phyloP scores from a whole-genome alignment of 2,113 vertebrate species.

The Dascyllus trimaculatus region DNA sequence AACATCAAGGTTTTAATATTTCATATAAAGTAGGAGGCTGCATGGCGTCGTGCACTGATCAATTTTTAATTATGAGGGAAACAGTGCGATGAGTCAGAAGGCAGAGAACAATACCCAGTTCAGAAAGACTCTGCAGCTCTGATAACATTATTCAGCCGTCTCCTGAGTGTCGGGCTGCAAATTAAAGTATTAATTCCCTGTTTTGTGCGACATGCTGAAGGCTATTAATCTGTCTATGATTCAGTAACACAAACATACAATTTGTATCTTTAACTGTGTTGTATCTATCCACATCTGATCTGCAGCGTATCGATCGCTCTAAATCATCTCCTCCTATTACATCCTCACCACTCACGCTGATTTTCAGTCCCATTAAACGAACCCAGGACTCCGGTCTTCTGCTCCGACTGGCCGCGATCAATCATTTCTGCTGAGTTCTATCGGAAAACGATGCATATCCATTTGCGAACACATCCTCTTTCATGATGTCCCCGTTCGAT shows the following conservation, averaged over 20 bases:
- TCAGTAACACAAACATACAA: not conserved
- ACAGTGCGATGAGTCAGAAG: not conserved
- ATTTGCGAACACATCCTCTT: constrained; percentile 26
- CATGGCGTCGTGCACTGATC: not conserved
- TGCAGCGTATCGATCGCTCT: not conserved
- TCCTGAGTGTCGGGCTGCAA: not conserved
- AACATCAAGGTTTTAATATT: constrained; percentile 1
- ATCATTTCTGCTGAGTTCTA: constrained; percentile 30
- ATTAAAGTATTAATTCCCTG: not conserved
- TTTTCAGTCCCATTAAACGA: constrained; percentile 22
- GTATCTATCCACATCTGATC: not conserved
- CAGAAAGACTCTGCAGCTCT: no score
- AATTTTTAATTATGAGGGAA: constrained; percentile 8
- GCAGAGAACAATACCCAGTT: not conserved
- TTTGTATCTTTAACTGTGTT: not conserved
- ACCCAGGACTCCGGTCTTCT: not conserved
- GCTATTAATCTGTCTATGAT: not conserved
- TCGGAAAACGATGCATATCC: constrained; percentile 37
- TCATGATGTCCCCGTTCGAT: constrained; percentile 22
- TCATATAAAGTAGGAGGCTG: not conserved
- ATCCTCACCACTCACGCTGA: not conserved
- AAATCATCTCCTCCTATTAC: not conserved
- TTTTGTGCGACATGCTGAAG: not conserved
- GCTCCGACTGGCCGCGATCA: not conserved
- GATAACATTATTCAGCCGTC: no score